A percentile compares a stretch with the other conserved stretches of the same genome.
phyloP scores from a whole-genome alignment of 2,113 vertebrate genomes.

The Cisticola juncidis region DNA sequence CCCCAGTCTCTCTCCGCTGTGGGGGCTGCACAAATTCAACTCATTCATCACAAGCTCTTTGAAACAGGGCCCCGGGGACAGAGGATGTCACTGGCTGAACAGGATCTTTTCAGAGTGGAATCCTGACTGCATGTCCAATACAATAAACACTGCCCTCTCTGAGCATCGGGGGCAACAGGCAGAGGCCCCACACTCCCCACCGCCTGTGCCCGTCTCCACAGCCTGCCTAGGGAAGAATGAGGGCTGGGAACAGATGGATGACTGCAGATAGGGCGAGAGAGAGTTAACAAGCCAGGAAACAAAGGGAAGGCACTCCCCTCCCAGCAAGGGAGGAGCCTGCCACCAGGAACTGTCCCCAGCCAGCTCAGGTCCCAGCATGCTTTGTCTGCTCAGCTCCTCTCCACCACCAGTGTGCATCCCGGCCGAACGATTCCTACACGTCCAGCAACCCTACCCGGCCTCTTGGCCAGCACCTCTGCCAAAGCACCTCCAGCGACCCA shows the following conservation, averaged over 20 bases:
- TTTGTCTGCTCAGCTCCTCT: conserved; percentile 32
- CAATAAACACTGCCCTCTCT: not conserved
- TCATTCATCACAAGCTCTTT: conserved; percentile 53
- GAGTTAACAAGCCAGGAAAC: conserved; percentile 72
- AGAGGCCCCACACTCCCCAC: not conserved
- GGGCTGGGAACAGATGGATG: conserved; percentile 57
- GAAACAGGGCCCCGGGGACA: not conserved
- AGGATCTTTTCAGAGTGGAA: conserved; percentile 9
- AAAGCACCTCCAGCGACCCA: not conserved
- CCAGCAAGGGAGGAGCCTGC: conserved; percentile 59
- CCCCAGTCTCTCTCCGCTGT: conserved; percentile 40
- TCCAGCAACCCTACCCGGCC: not conserved
- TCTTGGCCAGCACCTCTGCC: not conserved
- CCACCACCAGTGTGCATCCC: not conserved
- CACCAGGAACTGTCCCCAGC: conserved; percentile 63
- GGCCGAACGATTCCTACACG: fast-evolving
- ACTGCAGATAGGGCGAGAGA: conserved; percentile 59
- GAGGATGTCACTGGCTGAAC: conserved; percentile 39
- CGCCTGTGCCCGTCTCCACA: not conserved
- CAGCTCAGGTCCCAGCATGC: conserved; percentile 58
- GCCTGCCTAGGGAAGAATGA: not conserved
- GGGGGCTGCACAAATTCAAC: conserved; percentile 49
- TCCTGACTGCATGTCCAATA: not conserved
- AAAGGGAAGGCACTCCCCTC: conserved; percentile 64
- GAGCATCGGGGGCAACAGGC: not conserved